phyloP scores from a whole-genome alignment of 2,113 vertebrate species.

The Datnioides undecimradiatus region DNA sequence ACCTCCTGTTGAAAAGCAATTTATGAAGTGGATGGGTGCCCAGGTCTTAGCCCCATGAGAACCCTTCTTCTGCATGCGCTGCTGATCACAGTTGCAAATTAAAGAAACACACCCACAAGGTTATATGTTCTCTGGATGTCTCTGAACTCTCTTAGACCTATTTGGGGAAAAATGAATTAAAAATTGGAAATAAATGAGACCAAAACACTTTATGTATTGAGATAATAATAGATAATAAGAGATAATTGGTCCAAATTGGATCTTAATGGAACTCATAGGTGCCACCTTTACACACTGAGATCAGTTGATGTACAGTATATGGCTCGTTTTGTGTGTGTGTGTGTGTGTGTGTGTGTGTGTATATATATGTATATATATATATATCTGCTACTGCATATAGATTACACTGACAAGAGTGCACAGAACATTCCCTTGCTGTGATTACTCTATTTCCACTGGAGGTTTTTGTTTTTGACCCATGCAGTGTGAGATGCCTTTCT shows the following conservation, averaged over 20 bases:
- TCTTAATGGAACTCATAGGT: background rate
- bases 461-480: background rate
- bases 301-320: background rate
- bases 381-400: background rate
- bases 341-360: too few relatives aligned
- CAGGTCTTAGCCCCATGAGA: constrained; percentile 1
- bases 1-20: constrained; percentile 24
- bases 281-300: background rate
- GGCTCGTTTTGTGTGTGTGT: too few relatives aligned
- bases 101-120: background rate
- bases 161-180: background rate
- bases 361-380: too few relatives aligned
- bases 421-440: background rate
- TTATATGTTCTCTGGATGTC: background rate
- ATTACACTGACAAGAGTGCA: background rate
- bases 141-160: background rate
- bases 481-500: background rate
- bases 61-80: background rate
- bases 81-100: constrained; percentile 3
- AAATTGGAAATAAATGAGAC: background rate
- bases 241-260: background rate
- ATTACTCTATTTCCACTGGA: background rate
- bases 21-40: background rate
- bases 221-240: background rate
- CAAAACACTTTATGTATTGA: background rate